Evolutionary conservation across 2,797 vertebrate species (phyloP), one percentile per base, ranked within the genome.

Genomic region (Carapus acus): DNA sequence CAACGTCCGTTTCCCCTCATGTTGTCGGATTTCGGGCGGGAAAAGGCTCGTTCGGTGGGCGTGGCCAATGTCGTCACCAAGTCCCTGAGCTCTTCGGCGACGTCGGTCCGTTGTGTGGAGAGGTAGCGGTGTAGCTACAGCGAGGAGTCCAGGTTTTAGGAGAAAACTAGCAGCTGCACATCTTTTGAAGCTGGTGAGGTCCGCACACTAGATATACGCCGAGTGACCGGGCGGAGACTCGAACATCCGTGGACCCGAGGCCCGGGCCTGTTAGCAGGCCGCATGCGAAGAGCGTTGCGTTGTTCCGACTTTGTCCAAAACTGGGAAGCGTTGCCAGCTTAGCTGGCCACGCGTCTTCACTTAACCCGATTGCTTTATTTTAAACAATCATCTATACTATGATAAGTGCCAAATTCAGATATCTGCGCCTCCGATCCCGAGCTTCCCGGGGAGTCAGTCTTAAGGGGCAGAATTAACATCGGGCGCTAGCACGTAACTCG

Each of bases 261-360:
- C 33, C 34, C 24, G 17, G 78, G 78, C 76, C 77, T 76, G 61
- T 47, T 62, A 58, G 55, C 76, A 80, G 73, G 82, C 72, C 74
- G 70, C 59, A 63, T 65, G 23, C 66, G 70, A 59, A 52, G 50
- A 8, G 49, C 23, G 1, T 27, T 0, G 46, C 64, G 1, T 42
- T 17, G 14, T 55, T 33, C 11, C 22, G 40, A 58, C 63, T 63
- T 44, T 71, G 71, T 47, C 43, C 42, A 76, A 83, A 81, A 77
- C 72, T 49, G 16, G 55, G 17, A 1, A 43, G 27, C 71, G 79
- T 62, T 80, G 78, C 79, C 7, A 2, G 4, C n/a, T 34, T 39
- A 54, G 65, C 43, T 58, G 46, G 8, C 29, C 15, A 21, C 1
- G 2, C 18, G 1, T 3, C 0, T 20, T 17, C 4, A 4, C 4